These are phyloP conservation scores for Andrena minutula DNA, from an alignment of 2,888 invertebrate genomes.

Conservation along the genomic window DNA sequence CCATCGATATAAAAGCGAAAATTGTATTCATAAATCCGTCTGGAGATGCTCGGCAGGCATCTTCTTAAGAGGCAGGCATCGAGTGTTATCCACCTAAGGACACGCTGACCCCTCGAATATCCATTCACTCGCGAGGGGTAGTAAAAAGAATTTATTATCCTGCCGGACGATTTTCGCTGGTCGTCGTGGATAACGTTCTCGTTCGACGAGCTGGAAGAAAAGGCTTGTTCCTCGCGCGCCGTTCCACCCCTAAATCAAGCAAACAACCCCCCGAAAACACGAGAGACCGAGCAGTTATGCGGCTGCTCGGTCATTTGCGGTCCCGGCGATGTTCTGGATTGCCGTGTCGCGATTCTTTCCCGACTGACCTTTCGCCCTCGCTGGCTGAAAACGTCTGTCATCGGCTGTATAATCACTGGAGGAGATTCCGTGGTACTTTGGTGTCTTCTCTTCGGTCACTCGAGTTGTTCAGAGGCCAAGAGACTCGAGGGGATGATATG, in stretches of 20 bases:
- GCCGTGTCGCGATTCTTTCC: conserved; percentile 74
- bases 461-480: too few species aligned
- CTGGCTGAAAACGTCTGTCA: background rate
- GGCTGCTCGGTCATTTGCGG: conserved; percentile 80
- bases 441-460: background rate
- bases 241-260: conserved; percentile 79
- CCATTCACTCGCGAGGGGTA: background rate
- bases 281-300: conserved; percentile 74
- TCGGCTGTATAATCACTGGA: background rate
- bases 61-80: conserved; percentile 7
- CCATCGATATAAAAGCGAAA: background rate
- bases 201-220: conserved; percentile 64
- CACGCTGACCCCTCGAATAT: background rate
- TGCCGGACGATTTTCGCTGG: conserved; percentile 36
- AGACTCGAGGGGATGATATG: background rate
- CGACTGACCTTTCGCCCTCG: conserved; percentile 35
- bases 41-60: background rate
- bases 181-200: conserved; percentile 25
- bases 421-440: background rate
- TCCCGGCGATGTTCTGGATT: conserved; percentile 76
- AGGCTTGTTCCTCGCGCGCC: conserved; percentile 73
- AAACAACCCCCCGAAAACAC: conserved; percentile 76
- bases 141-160: conserved; percentile 38
- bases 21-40: background rate
- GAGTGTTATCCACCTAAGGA: background rate